Conservation (phyloP, 2,797 vertebrate species). For the Aeoliscus strigatus region DNA sequence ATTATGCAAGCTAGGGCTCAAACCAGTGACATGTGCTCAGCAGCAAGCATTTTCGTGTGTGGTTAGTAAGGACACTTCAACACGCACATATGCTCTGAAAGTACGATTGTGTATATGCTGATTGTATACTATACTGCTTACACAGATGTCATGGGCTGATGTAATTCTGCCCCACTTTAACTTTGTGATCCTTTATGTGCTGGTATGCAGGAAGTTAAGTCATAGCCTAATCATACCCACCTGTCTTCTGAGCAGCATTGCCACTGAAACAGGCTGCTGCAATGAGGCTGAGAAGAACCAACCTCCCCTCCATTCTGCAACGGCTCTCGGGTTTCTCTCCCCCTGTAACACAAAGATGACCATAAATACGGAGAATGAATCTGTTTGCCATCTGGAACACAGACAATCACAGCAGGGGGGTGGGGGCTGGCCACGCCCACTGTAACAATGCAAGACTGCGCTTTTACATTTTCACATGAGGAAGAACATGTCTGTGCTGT, state of each 20-base stretch:
- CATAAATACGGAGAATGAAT: constrained; percentile 1
- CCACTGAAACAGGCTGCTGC: constrained; percentile 45
- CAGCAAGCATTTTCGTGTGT: too few relatives aligned
- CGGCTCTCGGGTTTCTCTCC: constrained; percentile 28
- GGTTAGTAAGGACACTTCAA: too few relatives aligned
- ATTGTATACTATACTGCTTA: neutral
- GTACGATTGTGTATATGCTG: neutral
- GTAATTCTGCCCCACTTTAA: neutral
- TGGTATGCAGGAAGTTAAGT: constrained; percentile 31
- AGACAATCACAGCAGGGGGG: neutral
- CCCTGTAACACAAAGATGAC: constrained; percentile 16
- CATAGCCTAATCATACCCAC: constrained; percentile 51
- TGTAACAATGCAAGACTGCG: too few relatives aligned
- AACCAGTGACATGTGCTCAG: too few relatives aligned
- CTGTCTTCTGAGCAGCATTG: constrained; percentile 55
- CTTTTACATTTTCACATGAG: too few relatives aligned
- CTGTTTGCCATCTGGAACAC: constrained; percentile 33
- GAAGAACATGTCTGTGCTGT: too few relatives aligned
- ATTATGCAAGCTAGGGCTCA: too few relatives aligned
- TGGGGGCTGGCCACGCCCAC: too few relatives aligned
- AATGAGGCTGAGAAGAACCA: constrained; percentile 53
- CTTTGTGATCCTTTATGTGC: constrained; percentile 2
- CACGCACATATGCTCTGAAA: too few relatives aligned
- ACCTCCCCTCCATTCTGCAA: constrained; percentile 54
- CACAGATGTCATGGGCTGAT: constrained; percentile 6